Conservation (phyloP, 2,113 vertebrate species). For the Rhinoderma darwinii region DNA sequence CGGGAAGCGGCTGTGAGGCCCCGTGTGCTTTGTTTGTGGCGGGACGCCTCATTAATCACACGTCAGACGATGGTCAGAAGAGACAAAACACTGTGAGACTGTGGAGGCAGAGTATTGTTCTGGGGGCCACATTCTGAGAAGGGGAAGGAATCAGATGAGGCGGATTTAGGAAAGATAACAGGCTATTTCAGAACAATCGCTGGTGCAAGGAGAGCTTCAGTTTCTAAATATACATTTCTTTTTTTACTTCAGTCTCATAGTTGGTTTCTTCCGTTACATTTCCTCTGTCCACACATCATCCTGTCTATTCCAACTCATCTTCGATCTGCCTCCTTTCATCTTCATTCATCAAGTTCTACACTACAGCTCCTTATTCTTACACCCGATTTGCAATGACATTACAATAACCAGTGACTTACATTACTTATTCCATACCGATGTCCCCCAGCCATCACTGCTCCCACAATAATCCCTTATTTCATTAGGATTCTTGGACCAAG, state of each 20-base stretch:
- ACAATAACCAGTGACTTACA: no score
- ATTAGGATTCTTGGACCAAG: background rate
- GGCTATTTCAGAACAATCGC: constrained; percentile 42
- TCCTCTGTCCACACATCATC: constrained; percentile 9
- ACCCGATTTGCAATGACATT: background rate
- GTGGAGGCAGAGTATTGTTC: constrained; percentile 40
- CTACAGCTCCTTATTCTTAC: background rate
- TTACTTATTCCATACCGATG: background rate
- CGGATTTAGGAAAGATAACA: constrained; percentile 43
- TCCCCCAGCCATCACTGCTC: background rate
- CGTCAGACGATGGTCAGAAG: constrained; percentile 37
- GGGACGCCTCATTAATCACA: constrained; percentile 50
- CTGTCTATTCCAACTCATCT: constrained; percentile 7
- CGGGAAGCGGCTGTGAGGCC: constrained; percentile 22
- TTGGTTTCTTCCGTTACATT: constrained; percentile 21
- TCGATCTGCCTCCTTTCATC: background rate
- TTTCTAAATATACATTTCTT: constrained; percentile 38
- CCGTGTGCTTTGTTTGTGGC: constrained; percentile 26
- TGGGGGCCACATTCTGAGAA: constrained; percentile 1
- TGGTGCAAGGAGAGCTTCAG: constrained; percentile 13
- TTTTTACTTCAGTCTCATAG: background rate
- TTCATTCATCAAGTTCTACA: background rate
- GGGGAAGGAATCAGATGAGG: constrained; percentile 31
- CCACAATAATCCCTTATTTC: background rate
- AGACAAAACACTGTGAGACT: constrained; percentile 40